Evolutionary conservation across 2,797 vertebrate genomes (phyloP).

Genomic region (Sebastes matsubarae): DNA sequence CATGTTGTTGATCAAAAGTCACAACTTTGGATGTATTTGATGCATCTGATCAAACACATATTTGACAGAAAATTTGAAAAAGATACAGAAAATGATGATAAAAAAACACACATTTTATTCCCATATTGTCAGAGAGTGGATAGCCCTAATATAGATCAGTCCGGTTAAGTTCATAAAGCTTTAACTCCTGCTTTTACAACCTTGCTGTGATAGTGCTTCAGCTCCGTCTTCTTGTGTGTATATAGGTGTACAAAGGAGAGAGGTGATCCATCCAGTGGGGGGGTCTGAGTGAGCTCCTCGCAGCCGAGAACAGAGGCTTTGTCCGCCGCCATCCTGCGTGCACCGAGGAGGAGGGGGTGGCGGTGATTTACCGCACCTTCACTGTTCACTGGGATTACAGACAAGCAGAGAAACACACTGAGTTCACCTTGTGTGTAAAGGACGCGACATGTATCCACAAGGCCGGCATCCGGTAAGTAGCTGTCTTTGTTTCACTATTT

Average conservation of each 20-base stretch:
- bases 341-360: constrained; percentile 74
- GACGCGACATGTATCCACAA: constrained; percentile 92
- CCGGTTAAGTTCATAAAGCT: constrained; percentile 23
- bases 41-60: constrained; percentile 9
- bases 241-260: constrained; percentile 58
- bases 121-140: neutral
- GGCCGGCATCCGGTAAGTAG: constrained; percentile 95
- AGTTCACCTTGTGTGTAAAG: constrained; percentile 64
- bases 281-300: constrained; percentile 60
- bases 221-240: constrained; percentile 53
- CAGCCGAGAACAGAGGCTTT: constrained; percentile 73
- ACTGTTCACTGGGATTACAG: constrained; percentile 75
- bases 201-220: constrained; percentile 2
- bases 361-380: constrained; percentile 79
- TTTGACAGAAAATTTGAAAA: neutral
- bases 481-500: constrained; percentile 49
- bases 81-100: neutral
- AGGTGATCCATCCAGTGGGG: constrained; percentile 54
- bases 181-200: neutral
- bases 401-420: constrained; percentile 39
- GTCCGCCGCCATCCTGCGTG: constrained; percentile 79
- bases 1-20: constrained; percentile 33
- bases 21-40: constrained; percentile 59
- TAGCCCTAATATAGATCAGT: neutral
- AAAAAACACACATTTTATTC: neutral